Evolutionary conservation across 2,888 invertebrate species (phyloP), one percentile per base, ranked within the genome.

Genomic region (Crocallis elinguaria): DNA sequence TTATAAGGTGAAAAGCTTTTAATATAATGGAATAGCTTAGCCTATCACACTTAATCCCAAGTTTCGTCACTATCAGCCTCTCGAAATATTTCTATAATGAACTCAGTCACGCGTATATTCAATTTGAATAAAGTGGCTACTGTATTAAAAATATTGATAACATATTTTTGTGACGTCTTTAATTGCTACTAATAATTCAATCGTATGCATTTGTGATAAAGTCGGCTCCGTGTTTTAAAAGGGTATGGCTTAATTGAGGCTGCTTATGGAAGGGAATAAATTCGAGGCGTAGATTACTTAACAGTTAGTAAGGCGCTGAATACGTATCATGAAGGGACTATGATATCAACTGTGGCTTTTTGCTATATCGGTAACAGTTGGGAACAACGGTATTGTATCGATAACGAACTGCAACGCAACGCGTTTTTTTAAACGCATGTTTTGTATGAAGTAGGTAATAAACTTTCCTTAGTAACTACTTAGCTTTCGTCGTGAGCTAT

Each of bases 111-210:
- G 89, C 87, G 83, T 82, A 79, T 79, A 85, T 84, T 79, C 83
- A 86, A 89, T 89, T 88, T 86, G 75, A 88, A 88, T 87, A 77
- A 81, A 86, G 79, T 75, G 69, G 89, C 90, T 91, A 88, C 90
- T 81, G 90, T 88, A 86, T 88, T 88, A 86, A 87, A 80, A 86
- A 86, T 86, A 88, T 88, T 87, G 89, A 90, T 90, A 88, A 86
- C 78, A 75, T 73, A 79, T 84, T 86, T 87, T 84, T 82, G 82
- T 77, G 80, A 81, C 74, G 79, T 83, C 73, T 81, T 82, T 88
- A 87, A 86, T 82, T 83, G 84, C 75, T 82, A 82, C 83, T 88
- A 87, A 86, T 89, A 86, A 88, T 84, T 84, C 85, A 85, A 82
- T 86, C 79, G 77, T 77, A 86, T 84, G 81, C 76, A 72, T 82